These are phyloP conservation scores for Limenitis camilla DNA, from an alignment of 2,888 invertebrate genomes.

Conservation along the genomic window DNA sequence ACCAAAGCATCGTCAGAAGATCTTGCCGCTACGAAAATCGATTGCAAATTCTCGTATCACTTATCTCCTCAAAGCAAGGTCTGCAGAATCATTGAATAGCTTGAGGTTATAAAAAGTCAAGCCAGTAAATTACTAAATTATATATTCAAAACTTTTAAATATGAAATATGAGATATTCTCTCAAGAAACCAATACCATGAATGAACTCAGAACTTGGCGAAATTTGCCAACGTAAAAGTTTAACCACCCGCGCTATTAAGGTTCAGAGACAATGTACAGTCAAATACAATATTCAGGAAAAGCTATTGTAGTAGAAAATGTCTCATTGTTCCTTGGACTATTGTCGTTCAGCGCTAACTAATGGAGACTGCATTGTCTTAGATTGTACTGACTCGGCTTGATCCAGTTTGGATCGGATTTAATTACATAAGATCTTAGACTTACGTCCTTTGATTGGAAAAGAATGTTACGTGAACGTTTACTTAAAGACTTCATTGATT, in stretches of 20 bases:
- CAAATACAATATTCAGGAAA: constrained; percentile 68
- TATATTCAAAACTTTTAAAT: too few species aligned
- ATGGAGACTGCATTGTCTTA: constrained; percentile 67
- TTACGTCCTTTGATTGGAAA: neutral
- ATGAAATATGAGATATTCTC: too few species aligned
- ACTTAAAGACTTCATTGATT: neutral
- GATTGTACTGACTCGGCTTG: constrained; percentile 39
- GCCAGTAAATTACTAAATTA: too few species aligned
- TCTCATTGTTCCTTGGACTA: constrained; percentile 56
- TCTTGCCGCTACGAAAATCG: too few species aligned
- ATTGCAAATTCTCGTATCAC: too few species aligned
- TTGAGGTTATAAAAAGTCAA: too few species aligned
- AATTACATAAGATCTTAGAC: constrained; percentile 25
- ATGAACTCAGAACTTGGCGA: constrained; percentile 38
- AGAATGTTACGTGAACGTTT: neutral
- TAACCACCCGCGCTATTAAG: constrained; percentile 45
- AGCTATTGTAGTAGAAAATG: constrained; percentile 64
- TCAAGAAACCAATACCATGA: constrained; percentile 2
- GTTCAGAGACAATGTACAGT: constrained; percentile 52
- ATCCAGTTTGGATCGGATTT: constrained; percentile 35
- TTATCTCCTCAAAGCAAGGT: too few species aligned
- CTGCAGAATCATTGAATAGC: too few species aligned
- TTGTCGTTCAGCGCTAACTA: constrained; percentile 61
- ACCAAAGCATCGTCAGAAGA: too few species aligned
- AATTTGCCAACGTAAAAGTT: constrained; percentile 48